phyloP scores from a whole-genome alignment of 2,113 vertebrate genomes.

The Psilopogon haemacephalus region DNA sequence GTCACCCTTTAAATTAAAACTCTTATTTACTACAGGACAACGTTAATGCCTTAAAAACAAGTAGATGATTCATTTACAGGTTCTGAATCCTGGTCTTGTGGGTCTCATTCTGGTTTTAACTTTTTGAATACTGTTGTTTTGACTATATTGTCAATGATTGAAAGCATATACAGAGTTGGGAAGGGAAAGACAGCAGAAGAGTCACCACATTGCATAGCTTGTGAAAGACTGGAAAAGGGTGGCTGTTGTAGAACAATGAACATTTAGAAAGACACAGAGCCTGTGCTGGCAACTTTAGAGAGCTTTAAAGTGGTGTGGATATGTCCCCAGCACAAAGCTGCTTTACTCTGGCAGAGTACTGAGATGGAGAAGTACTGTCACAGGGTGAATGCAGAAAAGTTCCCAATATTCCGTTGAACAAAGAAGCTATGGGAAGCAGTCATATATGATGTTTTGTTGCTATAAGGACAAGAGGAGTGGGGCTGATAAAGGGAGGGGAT shows the following conservation, averaged over 20 bases:
- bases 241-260: constrained; percentile 22
- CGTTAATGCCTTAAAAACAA: background rate
- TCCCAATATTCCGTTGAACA: background rate
- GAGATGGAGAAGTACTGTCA: background rate
- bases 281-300: background rate
- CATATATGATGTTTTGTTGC: background rate
- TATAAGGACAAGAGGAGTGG: background rate
- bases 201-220: background rate
- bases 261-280: background rate
- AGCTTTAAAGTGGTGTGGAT: constrained; percentile 1
- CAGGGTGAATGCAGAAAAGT: background rate
- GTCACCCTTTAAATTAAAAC: background rate
- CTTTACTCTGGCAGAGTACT: background rate
- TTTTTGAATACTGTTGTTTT: constrained; percentile 27
- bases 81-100: background rate
- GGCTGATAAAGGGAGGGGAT: background rate
- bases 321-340: background rate
- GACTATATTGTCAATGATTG: background rate
- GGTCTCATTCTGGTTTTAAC: constrained; percentile 36
- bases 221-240: background rate
- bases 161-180: background rate
- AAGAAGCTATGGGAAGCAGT: background rate
- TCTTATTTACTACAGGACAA: background rate
- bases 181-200: background rate
- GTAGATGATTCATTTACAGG: background rate